Conservation (phyloP, 2,888 invertebrate species). For the Melanostoma mellinum region DNA sequence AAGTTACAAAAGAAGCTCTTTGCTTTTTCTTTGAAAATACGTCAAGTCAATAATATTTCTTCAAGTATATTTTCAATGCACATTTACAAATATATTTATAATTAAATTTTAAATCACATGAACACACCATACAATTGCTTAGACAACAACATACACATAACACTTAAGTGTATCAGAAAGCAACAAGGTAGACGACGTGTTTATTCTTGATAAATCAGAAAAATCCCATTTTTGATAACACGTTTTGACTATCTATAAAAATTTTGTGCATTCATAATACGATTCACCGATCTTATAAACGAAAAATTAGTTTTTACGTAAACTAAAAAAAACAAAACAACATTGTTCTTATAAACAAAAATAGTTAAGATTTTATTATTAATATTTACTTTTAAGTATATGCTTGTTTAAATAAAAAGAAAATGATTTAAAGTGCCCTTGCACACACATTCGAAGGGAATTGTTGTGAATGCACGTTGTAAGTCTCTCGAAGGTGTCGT, state of each 20-base stretch:
- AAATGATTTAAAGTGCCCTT: slow-evolving; percentile 56
- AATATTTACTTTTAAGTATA: slow-evolving; percentile 55
- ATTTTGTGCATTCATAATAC: not conserved
- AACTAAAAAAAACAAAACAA: slow-evolving; percentile 19
- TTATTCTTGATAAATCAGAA: too few relatives aligned
- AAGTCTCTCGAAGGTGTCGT: slow-evolving; percentile 45
- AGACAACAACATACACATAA: not conserved
- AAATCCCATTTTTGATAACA: too few relatives aligned
- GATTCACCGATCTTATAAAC: too few relatives aligned
- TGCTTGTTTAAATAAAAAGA: slow-evolving; percentile 44
- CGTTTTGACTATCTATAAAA: too few relatives aligned
- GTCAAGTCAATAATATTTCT: not conserved
- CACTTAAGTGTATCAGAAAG: not conserved
- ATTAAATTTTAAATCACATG: not conserved
- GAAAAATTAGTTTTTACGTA: not conserved
- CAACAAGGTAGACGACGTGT: not conserved
- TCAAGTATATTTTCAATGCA: not conserved
- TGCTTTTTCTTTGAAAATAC: not conserved
- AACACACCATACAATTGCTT: not conserved
- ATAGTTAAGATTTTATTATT: slow-evolving; percentile 32
- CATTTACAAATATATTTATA: slow-evolving; percentile 5
- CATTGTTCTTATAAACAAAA: slow-evolving; percentile 55
- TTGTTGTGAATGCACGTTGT: slow-evolving; percentile 56
- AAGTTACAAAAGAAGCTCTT: too few relatives aligned
- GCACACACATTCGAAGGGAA: slow-evolving; percentile 63